Base-by-base conservation (phyloP, 2,888 invertebrate genomes). In the Protodeltote pygarga region DNA sequence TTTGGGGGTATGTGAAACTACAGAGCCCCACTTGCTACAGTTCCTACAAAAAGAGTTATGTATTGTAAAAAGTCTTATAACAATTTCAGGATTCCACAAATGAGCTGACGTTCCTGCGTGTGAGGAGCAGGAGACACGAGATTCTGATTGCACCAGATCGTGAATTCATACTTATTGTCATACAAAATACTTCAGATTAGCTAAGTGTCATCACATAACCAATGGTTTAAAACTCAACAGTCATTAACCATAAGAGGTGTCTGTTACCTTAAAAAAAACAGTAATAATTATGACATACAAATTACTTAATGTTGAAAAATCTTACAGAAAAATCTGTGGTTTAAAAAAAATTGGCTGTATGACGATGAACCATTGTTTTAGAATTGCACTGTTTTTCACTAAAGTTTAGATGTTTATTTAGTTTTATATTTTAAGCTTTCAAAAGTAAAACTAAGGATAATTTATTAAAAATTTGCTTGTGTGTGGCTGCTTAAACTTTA, bases 141-240 rank as follows among this genome's bases (percentile, higher is more conserved):
- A 98, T 99, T 72, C 96, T 99, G 95, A 97, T 99, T 37, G 99
- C 99, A 13, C 99, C 99, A 14, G 98, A 98, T 79, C 96, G 97
- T 81, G 98, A 98, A 81, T 98, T 98, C 81, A 95, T 98, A 81
- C 93, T 98, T 25, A 98, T 98, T 80, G 98, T 98, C 25, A 96
- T 98, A 75, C 98, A 98, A 84, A 97, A 96, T 88, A 97, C 97
- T 44, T 83, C 92, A 16, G 92, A 92, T 69, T 92, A 89, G 65
- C 33, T 37, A 9, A 37, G 4, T 33, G 19, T 4, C 17, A 37
- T 10, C 14, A 10, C 10, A 11, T 10, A 40, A 3, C 3, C 15
- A 29, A 11, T 11, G 9, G 1, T 19, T 40, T 17, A 9, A 10
- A 13, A 21, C 6, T 20, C 6, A 20, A 1, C n/a, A n/a, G n/a